Evolutionary conservation across 2,797 vertebrate genomes (phyloP), one percentile per base, ranked within the genome.

Genomic region (Martes flavigula): DNA sequence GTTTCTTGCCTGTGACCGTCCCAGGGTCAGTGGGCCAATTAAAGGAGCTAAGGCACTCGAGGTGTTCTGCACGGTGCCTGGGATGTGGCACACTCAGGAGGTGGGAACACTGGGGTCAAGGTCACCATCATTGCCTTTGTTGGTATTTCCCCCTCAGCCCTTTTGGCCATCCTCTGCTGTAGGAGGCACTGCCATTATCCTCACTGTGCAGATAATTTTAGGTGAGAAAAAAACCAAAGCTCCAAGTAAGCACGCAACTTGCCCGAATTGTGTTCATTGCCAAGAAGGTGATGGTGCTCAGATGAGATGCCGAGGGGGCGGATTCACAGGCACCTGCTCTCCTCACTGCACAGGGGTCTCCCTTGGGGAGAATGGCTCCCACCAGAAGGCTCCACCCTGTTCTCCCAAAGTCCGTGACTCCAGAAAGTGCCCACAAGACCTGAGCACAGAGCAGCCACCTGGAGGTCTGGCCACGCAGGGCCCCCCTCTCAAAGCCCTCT

Each of bases 291-390:
- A 9, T 2, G 5, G 73, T 8, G 25, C 70, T 32, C 7, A 20
- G 30, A 27, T 0, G 0, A 40, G 60, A 1, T 43, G 70, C 35
- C 9, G 7, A 5, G 64, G 0, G n/a, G 20, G 20, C 17, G 1
- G 64, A 2, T 5, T 2, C 2, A 5, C 1, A 0, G 3, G 3
- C 17, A 3, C 25, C 40, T 70, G 35, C 35, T 72, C n/a, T 84
- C 68, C 82, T 83, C 60, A 3, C 11, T 8, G 27, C 17, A 17
- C 8, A 17, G 0, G 13, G 43, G 58, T 38, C n/a, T 35, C 27
- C 20, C 27, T 40, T 23, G 30, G n/a, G 43, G 38, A 21, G 58
- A 62, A 46, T 15, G 38, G 23, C 77, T 60, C n/a, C 68, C 75
- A 58, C 8, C 56, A 68, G 15, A 12, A 70, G 38, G 64, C 38